A percentile compares a stretch with the other conserved stretches of the same genome.
These are phyloP conservation scores for Lithobates pipiens DNA, from an alignment of 2,797 vertebrate genomes.

Conservation along the genomic window DNA sequence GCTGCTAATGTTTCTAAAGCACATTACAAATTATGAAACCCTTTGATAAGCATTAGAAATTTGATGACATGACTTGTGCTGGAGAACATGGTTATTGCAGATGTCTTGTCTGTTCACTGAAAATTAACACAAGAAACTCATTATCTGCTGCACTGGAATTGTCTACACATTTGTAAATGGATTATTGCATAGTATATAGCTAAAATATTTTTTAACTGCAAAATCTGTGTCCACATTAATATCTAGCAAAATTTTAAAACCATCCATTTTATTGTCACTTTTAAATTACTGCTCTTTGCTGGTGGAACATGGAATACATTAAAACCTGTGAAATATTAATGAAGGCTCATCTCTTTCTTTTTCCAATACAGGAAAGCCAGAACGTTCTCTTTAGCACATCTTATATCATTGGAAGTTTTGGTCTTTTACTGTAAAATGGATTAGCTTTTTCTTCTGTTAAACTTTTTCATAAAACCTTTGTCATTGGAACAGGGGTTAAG, in stretches of 20 bases:
- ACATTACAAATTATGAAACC: too few relatives aligned
- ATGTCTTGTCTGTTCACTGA: neutral
- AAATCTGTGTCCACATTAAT: neutral
- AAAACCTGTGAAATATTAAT: slow-evolving; percentile 47
- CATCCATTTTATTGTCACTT: slow-evolving; percentile 32
- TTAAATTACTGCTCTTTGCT: slow-evolving; percentile 37
- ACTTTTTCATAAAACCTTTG: too few relatives aligned
- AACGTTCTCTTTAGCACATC: neutral
- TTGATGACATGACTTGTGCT: too few relatives aligned
- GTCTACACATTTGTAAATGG: neutral
- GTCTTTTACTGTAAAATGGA: neutral
- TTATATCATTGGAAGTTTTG: neutral
- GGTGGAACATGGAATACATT: slow-evolving; percentile 26
- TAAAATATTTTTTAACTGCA: slow-evolving; percentile 7
- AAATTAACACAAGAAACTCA: neutral
- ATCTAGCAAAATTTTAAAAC: slow-evolving; percentile 9
- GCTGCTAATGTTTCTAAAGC: too few relatives aligned
- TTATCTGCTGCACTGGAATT: neutral
- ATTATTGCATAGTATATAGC: neutral
- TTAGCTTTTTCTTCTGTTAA: too few relatives aligned
- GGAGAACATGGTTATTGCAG: neutral
- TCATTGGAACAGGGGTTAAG: too few relatives aligned
- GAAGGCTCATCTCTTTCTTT: neutral
- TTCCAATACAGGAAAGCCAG: slow-evolving; percentile 10
- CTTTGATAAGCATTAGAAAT: too few relatives aligned